Evolutionary conservation across 2,113 vertebrate species (phyloP).

Genomic region (Corythornis cristatus): DNA sequence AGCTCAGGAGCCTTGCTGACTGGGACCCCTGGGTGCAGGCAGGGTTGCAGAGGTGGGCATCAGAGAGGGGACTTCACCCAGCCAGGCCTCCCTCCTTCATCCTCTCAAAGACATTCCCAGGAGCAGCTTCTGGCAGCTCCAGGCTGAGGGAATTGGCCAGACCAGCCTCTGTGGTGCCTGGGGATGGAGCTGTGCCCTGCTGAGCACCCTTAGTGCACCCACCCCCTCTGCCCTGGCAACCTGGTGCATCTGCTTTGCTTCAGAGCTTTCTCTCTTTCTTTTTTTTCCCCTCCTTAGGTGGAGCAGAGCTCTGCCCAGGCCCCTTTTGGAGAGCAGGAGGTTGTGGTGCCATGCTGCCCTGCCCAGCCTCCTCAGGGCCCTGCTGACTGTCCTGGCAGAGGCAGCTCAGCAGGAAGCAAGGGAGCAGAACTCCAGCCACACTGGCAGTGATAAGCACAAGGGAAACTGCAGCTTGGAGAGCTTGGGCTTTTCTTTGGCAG

Average conservation of each 20-base stretch:
- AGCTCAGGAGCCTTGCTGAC: neutral
- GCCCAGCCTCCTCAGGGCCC: neutral
- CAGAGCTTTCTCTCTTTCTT: neutral
- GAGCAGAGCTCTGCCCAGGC: neutral
- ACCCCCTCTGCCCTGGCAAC: neutral
- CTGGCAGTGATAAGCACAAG: neutral
- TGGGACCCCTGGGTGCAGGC: rapidly evolving
- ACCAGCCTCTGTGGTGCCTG: neutral
- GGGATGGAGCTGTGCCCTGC: neutral
- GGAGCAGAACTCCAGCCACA: neutral
- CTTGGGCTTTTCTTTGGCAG: neutral
- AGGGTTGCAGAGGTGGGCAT: neutral
- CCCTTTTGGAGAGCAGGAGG: neutral
- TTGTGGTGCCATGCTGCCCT: neutral
- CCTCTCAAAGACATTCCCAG: neutral
- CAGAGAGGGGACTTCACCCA: neutral
- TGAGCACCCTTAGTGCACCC: neutral
- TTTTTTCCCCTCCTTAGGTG: neutral
- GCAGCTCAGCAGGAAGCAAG: neutral
- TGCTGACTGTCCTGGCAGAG: neutral
- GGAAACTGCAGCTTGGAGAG: neutral
- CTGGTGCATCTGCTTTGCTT: rapidly evolving
- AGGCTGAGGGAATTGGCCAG: neutral
- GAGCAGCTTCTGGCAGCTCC: neutral
- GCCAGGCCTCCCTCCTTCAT: neutral